Percentiles rank a stretch among this genome's conserved stretches.
Conservation (phyloP, 2,797 vertebrate genomes). For the Coreius guichenoti region DNA sequence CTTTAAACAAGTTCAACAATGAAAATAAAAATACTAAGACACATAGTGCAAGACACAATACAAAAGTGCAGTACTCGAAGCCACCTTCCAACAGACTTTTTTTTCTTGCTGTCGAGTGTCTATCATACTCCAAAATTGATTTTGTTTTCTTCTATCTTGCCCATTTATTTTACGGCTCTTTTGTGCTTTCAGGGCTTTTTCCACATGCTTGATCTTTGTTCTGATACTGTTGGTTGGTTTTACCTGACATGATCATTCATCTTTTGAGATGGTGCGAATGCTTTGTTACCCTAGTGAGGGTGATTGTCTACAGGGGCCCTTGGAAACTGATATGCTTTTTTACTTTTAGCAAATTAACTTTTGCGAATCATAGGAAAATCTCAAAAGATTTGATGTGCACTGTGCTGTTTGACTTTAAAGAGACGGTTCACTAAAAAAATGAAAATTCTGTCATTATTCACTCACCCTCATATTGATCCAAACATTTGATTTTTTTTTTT, state of each 20-base stretch:
- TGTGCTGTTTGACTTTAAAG: slow-evolving; percentile 1
- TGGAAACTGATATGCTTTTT: slow-evolving; percentile 12
- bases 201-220: slow-evolving; percentile 38
- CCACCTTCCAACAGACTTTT: slow-evolving; percentile 32
- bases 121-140: slow-evolving; percentile 49
- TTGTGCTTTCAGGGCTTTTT: slow-evolving; percentile 36
- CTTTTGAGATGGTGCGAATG: slow-evolving; percentile 5
- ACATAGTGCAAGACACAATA: background rate
- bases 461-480: background rate
- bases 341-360: background rate
- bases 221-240: slow-evolving; percentile 42
- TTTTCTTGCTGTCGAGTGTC: slow-evolving; percentile 15
- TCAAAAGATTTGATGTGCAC: background rate
- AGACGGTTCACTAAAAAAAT: background rate
- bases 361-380: background rate
- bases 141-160: slow-evolving; percentile 38
- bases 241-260: slow-evolving; percentile 44
- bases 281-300: background rate
- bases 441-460: background rate
- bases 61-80: background rate
- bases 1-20: slow-evolving; percentile 14
- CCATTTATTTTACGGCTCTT: slow-evolving; percentile 47
- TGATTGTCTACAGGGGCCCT: background rate
- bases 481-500: background rate
- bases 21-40: slow-evolving; percentile 8